A percentile compares a stretch with the other conserved stretches of the same genome.
These are phyloP conservation scores for Kradibia gibbosae DNA, from an alignment of 1,140 invertebrate species.

Conservation along the genomic window DNA sequence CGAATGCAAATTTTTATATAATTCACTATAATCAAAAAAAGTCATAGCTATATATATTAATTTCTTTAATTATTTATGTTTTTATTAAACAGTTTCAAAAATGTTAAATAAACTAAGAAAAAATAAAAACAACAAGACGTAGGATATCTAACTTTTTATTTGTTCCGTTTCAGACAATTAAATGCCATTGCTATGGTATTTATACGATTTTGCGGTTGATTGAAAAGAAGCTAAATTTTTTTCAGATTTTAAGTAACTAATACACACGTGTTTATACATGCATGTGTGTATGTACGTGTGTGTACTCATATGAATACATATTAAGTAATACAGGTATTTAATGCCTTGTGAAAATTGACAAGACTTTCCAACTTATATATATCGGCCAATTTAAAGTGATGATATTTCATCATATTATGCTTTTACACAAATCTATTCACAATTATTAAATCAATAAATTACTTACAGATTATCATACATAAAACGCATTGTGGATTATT, in stretches of 20 bases:
- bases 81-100: too few species aligned
- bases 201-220: not conserved
- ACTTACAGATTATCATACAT: constrained; percentile 38
- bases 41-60: too few species aligned
- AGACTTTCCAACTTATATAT: constrained; percentile 31
- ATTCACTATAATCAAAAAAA: too few species aligned
- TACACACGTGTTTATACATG: not conserved
- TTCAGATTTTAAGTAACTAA: too few species aligned
- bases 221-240: not conserved
- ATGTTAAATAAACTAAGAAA: not conserved
- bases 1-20: too few species aligned
- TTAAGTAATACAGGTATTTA: constrained; percentile 39
- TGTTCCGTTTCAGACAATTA: constrained; percentile 19
- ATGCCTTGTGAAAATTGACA: constrained; percentile 45
- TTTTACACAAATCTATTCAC: constrained; percentile 31
- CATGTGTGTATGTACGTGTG: constrained; percentile 24
- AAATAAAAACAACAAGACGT: constrained; percentile 21
- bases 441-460: constrained; percentile 33
- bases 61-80: too few species aligned
- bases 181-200: not conserved
- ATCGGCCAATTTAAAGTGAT: constrained; percentile 8
- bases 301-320: too few species aligned
- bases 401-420: not conserved
- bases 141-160: constrained; percentile 40
- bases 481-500: constrained; percentile 26